Conservation (phyloP, 2,888 invertebrate genomes). For the Synergus umbraculus region DNA sequence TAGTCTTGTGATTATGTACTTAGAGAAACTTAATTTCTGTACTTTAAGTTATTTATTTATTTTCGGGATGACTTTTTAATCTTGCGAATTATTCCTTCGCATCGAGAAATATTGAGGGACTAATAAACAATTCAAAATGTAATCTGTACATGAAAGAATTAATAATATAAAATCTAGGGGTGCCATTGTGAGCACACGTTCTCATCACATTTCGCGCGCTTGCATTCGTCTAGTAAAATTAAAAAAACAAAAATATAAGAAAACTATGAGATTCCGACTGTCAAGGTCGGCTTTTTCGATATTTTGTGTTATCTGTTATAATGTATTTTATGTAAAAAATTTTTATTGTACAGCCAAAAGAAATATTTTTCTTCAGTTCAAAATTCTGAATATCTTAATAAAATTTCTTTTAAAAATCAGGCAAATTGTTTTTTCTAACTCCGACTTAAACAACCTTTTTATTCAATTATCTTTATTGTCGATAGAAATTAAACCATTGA, state of each 20-base stretch:
- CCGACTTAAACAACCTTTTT: background rate
- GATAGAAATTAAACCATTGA: background rate
- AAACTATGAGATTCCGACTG: background rate
- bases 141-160: background rate
- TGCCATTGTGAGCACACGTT: too few species aligned
- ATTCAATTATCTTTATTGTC: background rate
- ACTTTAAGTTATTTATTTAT: conserved; percentile 38
- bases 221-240: too few species aligned
- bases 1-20: conserved; percentile 31
- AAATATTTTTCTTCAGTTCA: conserved; percentile 15
- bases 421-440: background rate
- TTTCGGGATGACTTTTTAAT: background rate
- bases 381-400: conserved; percentile 27
- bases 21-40: conserved; percentile 33
- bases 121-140: background rate
- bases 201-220: too few species aligned
- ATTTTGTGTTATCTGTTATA: background rate
- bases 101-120: background rate
- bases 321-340: conserved; percentile 3
- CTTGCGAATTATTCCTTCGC: background rate
- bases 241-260: background rate
- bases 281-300: background rate
- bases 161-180: background rate
- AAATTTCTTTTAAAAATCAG: conserved; percentile 26
- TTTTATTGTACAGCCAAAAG: background rate